A percentile compares a stretch with the other conserved stretches of the same genome.
phyloP scores from a whole-genome alignment of 2,797 vertebrate genomes.

The Arctocebus calabarensis region DNA sequence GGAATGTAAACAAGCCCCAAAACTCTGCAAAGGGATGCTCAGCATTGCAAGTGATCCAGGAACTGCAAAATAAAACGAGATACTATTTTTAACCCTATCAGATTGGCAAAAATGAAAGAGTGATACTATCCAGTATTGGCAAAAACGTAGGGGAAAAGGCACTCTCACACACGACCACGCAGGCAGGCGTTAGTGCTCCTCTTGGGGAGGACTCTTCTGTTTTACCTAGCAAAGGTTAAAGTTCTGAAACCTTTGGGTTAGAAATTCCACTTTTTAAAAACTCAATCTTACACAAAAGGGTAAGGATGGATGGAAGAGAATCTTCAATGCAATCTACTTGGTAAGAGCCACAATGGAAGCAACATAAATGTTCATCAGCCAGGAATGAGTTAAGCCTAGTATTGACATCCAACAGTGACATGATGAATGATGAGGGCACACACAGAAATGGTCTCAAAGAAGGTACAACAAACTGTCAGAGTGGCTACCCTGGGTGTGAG shows the following conservation, averaged over 20 bases:
- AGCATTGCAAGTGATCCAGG: not conserved
- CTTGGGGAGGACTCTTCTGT: not conserved
- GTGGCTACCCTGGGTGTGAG: too few species aligned
- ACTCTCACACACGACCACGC: not conserved
- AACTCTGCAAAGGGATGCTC: not conserved
- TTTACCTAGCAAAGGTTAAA: not conserved
- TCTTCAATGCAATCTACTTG: not conserved
- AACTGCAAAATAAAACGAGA: conserved; percentile 28
- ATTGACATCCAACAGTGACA: not conserved
- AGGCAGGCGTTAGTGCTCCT: rapidly evolving
- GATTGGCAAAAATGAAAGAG: conserved; percentile 61
- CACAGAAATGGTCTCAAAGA: not conserved
- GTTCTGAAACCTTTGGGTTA: not conserved
- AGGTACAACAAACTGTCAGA: not conserved
- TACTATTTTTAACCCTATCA: conserved; percentile 77
- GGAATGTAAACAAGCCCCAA: not conserved
- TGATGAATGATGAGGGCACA: rapidly evolving
- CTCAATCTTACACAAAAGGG: not conserved
- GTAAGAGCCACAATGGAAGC: not conserved
- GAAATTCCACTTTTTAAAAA: not conserved
- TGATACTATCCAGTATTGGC: not conserved
- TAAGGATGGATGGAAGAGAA: not conserved
- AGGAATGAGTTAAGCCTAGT: not conserved
- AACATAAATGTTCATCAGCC: not conserved
- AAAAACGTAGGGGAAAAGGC: not conserved